Percentiles rank a stretch among this genome's conserved stretches.
phyloP scores from a whole-genome alignment of 2,113 vertebrate species.

The Microtus montanus region DNA sequence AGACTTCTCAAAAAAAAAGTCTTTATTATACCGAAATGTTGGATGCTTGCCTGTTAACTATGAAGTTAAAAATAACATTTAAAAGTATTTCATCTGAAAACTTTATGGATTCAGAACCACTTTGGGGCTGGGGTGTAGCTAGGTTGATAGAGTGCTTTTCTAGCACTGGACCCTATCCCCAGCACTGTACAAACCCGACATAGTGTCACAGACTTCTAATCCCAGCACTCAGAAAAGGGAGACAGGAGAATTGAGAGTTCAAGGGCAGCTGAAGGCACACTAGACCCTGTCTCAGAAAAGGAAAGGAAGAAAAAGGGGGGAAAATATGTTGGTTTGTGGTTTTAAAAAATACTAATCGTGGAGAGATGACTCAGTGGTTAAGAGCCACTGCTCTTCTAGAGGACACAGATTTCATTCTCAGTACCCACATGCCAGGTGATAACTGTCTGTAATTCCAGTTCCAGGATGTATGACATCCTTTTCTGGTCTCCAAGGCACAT shows the following conservation, averaged over 20 bases:
- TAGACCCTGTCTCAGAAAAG: not conserved
- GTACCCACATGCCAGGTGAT: not conserved
- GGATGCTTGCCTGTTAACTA: slow-evolving; percentile 32
- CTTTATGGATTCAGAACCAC: slow-evolving; percentile 40
- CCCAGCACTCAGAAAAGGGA: not conserved
- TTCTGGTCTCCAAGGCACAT: not conserved
- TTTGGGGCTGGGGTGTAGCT: not conserved
- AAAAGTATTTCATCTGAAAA: slow-evolving; percentile 29
- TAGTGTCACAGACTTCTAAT: not conserved
- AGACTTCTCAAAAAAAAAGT: not conserved
- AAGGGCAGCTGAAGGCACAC: not conserved
- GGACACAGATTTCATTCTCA: no score
- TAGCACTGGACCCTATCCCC: not conserved
- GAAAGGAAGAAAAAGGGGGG: not conserved
- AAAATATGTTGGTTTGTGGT: not conserved
- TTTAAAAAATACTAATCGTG: slow-evolving; percentile 56
- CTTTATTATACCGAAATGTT: slow-evolving; percentile 49
- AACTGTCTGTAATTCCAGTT: no score
- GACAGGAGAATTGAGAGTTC: not conserved
- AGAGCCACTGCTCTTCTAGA: not conserved
- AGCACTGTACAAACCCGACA: no score
- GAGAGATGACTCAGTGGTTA: not conserved
- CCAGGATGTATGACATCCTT: not conserved
- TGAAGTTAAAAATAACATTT: slow-evolving; percentile 54
- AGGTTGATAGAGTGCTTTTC: not conserved